Evolutionary conservation across 2,888 invertebrate genomes (phyloP), one percentile per base, ranked within the genome.

Genomic region (Vandiemenella viatica): DNA sequence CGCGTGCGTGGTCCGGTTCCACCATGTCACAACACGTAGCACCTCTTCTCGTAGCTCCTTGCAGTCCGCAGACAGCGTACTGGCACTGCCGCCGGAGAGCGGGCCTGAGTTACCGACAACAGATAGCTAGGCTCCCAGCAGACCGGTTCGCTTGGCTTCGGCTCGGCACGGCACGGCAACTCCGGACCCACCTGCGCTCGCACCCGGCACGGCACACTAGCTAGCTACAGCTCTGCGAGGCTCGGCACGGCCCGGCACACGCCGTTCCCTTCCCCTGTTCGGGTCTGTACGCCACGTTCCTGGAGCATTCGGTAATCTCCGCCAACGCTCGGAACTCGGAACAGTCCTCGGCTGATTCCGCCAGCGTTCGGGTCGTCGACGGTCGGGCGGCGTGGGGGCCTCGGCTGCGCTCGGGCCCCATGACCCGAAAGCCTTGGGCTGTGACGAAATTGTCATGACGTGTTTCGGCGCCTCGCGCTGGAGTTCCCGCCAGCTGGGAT

Each of bases 401-500:
- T 53, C 55, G 55, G 50, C 18, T 45, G 50, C 43, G 49, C 52
- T 55, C 54, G 53, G 53, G 50, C 49, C 44, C 44, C 53, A 53
- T 55, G 55, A 55, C 55, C 55, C 54, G 55, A 55, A 53, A 55
- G 54, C 55, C 54, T 55, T 55, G 55, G 54, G 54, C 54, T 55
- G 55, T 55, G 55, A 55, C 55, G 55, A 55, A 55, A 55, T 55
- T 55, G 54, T 55, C 53, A 52, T 55, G 55, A 55, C 55, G 51
- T 54, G 42, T 43, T 46, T 49, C 42, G 53, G 51, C 50, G 53
- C 42, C 53, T 19, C 50, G 46, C 38, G 50, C 41, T 53, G 50
- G 32, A 37, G 26, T 46, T 43, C 19, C n/a, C 23, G 40, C 37
- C 8, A 26, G 43, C 17, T 15, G 38, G 38, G 15, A n/a, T n/a